Base-by-base conservation (phyloP, 1,140 invertebrate species). In the Limonius californicus region DNA sequence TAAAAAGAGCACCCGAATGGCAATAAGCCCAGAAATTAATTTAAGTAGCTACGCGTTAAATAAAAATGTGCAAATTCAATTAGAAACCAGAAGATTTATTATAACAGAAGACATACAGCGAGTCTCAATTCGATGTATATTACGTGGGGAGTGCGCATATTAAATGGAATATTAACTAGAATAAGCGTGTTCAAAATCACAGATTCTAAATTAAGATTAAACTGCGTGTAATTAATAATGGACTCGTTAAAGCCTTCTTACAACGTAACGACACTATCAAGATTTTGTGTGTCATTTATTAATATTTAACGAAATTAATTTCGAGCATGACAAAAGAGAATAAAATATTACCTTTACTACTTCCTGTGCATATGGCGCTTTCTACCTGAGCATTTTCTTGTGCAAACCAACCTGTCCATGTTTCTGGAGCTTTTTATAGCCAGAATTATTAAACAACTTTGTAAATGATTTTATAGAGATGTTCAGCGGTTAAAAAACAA, bases 301-400 rank as follows among this genome's bases (percentile, higher is more conserved):
- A 72, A 72, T 70, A 72, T 69, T 70, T 70, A 63, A 70, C 61
- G 65, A 67, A 70, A 70, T 72, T 71, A 70, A 70, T 70, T 68
- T 63, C 30, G 57, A 53, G 54, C 69, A 70, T 61, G 62, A 68
- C 69, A 67, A 68, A 70, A 71, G 65, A 61, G 67, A 67, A 71
- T 69, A 66, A 65, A 69, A 20, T 15, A 59, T 47, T 15, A 20
- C 19, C 9, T 21, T 19, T 50, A 19, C 45, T 21, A 50, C 20
- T 50, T 50, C 45, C 45, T 50, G 45, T 45, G 14, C 45, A 50
- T 50, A 19, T 50, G n/a, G 16, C 45, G 45, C 45, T 50, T 50
- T 50, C 45, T 50, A 50, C 16, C 14, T 18, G 45, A 16, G 19
- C 20, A 18, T 50, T 50, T 50, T 45, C 42, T 45, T 12, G n/a